Conservation (phyloP, 2,113 vertebrate genomes). For the Chloroceryle aenea region DNA sequence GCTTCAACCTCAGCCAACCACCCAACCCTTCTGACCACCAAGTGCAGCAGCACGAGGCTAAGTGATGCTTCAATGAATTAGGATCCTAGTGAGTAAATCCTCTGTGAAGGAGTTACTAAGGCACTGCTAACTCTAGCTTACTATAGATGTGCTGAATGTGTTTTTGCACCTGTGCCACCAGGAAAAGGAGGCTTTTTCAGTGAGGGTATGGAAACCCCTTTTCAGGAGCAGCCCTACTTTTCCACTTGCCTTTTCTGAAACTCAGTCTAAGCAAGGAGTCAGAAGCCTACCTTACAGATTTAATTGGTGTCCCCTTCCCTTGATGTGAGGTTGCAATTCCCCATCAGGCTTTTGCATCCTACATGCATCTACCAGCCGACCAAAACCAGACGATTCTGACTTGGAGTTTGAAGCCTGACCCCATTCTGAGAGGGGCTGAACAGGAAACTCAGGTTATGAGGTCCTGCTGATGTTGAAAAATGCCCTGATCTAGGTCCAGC, state of each 20-base stretch:
- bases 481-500: neutral
- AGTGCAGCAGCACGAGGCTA: neutral
- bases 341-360: neutral
- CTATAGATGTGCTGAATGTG: accelerated
- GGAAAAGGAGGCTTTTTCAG: neutral
- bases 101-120: neutral
- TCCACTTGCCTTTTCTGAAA: neutral
- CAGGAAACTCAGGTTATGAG: neutral
- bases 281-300: neutral
- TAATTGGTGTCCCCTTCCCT: neutral
- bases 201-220: neutral
- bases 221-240: neutral
- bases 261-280: neutral
- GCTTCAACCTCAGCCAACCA: neutral
- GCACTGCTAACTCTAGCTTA: neutral
- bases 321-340: neutral
- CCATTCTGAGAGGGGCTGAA: neutral
- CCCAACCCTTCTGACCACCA: accelerated
- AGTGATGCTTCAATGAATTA: neutral
- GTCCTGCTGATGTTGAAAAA: neutral
- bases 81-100: neutral
- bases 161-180: accelerated
- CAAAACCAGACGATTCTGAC: neutral
- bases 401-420: neutral
- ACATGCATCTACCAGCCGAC: accelerated